Base-by-base conservation (phyloP, 2,797 vertebrate species). In the Allobates femoralis region DNA sequence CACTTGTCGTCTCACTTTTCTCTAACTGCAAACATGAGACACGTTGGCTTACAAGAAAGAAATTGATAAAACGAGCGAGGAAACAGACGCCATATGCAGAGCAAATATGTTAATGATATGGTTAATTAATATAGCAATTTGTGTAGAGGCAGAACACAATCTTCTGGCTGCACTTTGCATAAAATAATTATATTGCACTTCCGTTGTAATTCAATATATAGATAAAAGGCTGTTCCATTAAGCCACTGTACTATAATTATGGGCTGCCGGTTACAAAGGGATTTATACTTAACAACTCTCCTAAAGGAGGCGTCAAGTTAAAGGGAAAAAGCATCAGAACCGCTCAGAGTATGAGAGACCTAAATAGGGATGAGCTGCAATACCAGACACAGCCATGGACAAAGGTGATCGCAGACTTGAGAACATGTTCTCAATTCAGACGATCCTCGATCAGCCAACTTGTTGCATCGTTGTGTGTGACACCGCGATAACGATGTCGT, bases 101-200 rank as follows among this genome's bases (percentile, higher is more conserved):
- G 16, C 32, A 32, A 41, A 82, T 78, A 58, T n/a, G 55, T 78
- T 78, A 71, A 71, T 71, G 67, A 71, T 71, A 71, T 71, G 67
- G 67, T 78, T 78, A 78, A 78, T 78, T 78, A 78, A 78, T 58
- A 58, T 37, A 58, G 76, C 55, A 78, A 78, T 78, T 56, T 78
- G 53, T 58, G 53, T n/a, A 15, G 18, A 58, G n/a, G 53, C 21
- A 5, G 28, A 78, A 58, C 55, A 21, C 55, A 34, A 58, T 78
- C 53, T 58, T 34, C 53, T 58, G 76, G 76, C 55, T 78, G 76
- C 30, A 78, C 34, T 58, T 78, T 78, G 53, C 55, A 58, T 78
- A 78, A 58, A 78, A 78, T 78, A 78, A 78, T 78, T 78, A 77
- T 77, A 78, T 58, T 58, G 32, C 34, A 78, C 53, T 78, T 58